Conservation (phyloP, 2,113 vertebrate species). For the rabbit (Oryctolagus cuniculus) region DNA sequence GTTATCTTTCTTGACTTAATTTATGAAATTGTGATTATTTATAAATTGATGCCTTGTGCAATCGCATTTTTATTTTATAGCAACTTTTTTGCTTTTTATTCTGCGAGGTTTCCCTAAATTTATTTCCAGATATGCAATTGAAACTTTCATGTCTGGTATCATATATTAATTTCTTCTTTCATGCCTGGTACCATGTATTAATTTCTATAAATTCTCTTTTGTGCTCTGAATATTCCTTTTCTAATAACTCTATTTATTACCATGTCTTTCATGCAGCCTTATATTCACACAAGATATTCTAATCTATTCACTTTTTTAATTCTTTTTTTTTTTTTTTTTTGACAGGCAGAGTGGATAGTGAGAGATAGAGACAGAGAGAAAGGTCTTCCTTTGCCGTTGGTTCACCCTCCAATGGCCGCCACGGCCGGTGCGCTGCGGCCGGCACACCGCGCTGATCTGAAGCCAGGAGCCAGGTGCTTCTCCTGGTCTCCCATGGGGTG, state of each 20-base stretch:
- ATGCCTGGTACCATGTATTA: too few relatives aligned
- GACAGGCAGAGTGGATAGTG: too few relatives aligned
- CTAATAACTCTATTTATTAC: not conserved
- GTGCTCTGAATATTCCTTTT: not conserved
- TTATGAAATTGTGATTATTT: not conserved
- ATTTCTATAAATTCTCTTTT: constrained; percentile 4
- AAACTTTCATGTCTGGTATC: not conserved
- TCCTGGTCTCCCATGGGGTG: too few relatives aligned
- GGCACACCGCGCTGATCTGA: too few relatives aligned
- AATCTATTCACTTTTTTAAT: not conserved
- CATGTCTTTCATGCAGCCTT: not conserved
- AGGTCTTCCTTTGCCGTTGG: too few relatives aligned
- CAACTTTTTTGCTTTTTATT: not conserved
- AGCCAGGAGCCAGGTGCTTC: too few relatives aligned
- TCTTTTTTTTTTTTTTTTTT: too few relatives aligned
- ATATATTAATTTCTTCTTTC: not conserved
- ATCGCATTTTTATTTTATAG: not conserved
- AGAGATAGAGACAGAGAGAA: too few relatives aligned
- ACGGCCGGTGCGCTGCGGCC: too few relatives aligned
- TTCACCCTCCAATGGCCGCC: too few relatives aligned
- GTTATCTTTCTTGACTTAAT: not conserved
- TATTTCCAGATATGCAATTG: too few relatives aligned
- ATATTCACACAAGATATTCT: not conserved
- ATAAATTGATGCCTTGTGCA: not conserved
- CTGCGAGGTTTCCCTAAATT: not conserved